These are phyloP conservation scores for Archaeoteleia sp. DNA, from an alignment of 2,888 invertebrate genomes.

Conservation along the genomic window DNA sequence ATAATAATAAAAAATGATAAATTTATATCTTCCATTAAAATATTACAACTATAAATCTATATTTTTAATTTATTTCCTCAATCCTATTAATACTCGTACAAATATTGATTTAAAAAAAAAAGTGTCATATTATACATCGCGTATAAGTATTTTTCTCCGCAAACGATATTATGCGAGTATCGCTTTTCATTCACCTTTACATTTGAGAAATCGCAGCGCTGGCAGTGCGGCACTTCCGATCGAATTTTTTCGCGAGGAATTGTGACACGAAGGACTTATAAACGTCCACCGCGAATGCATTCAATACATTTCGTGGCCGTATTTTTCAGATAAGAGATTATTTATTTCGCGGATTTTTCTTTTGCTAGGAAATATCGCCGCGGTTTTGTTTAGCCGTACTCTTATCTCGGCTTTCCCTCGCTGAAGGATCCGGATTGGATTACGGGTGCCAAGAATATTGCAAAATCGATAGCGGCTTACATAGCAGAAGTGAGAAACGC, in stretches of 20 bases:
- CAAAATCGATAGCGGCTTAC: slow-evolving; percentile 47
- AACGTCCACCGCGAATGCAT: slow-evolving; percentile 23
- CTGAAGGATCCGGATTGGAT: slow-evolving; percentile 47
- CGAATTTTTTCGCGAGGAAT: slow-evolving; percentile 18
- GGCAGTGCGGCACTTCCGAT: slow-evolving; percentile 14
- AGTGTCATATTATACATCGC: too few species aligned
- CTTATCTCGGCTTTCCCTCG: slow-evolving; percentile 44
- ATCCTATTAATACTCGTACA: too few species aligned
- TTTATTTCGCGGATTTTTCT: slow-evolving; percentile 40
- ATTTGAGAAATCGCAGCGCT: too few species aligned
- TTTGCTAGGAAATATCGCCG: slow-evolving; percentile 31
- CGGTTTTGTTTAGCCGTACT: slow-evolving; percentile 47
- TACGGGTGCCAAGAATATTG: slow-evolving; percentile 49
- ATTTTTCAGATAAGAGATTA: slow-evolving; percentile 40
- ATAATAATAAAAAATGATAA: too few species aligned
- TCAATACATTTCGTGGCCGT: slow-evolving; percentile 22
- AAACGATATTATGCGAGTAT: too few species aligned
- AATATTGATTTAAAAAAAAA: too few species aligned
- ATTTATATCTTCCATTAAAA: too few species aligned
- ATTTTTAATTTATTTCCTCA: too few species aligned
- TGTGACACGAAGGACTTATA: slow-evolving; percentile 21
- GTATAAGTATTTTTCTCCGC: too few species aligned
- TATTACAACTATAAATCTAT: too few species aligned
- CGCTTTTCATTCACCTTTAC: too few species aligned
- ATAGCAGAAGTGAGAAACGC: slow-evolving; percentile 34